phyloP scores from a whole-genome alignment of 2,888 invertebrate species.

The Biston betularia region DNA sequence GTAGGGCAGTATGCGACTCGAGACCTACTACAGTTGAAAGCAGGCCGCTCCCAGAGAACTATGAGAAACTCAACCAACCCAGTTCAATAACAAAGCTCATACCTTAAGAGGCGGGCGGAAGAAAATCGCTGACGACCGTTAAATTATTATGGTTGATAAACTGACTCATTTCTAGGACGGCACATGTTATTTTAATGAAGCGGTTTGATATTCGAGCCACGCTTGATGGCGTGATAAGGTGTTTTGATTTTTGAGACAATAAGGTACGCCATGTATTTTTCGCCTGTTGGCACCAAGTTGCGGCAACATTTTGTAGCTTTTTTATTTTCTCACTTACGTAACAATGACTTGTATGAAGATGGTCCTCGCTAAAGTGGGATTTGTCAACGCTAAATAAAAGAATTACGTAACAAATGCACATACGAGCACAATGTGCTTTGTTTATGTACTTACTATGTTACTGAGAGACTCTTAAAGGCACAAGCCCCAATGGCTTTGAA shows the following conservation, averaged over 20 bases:
- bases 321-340: constrained; percentile 31
- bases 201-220: constrained; percentile 15
- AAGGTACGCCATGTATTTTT: constrained; percentile 20
- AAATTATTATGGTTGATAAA: constrained; percentile 40
- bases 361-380: constrained; percentile 38
- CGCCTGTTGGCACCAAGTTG: constrained; percentile 23
- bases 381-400: constrained; percentile 41
- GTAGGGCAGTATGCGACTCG: constrained; percentile 72
- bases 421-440: constrained; percentile 38
- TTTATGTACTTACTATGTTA: constrained; percentile 29
- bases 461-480: constrained; percentile 20
- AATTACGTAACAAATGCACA: constrained; percentile 41
- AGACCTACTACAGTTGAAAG: constrained; percentile 69
- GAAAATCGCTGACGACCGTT: constrained; percentile 43
- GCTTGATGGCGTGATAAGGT: constrained; percentile 8
- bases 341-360: constrained; percentile 31
- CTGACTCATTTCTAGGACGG: constrained; percentile 42
- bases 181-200: constrained; percentile 18
- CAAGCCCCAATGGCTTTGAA: constrained; percentile 18
- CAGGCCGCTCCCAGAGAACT: constrained; percentile 72
- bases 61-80: constrained; percentile 69
- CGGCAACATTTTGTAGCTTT: constrained; percentile 30
- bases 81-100: constrained; percentile 50
- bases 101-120: constrained; percentile 47
- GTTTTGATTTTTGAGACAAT: constrained; percentile 20